These are phyloP conservation scores for Abramis brama DNA, from an alignment of 2,113 vertebrate species.

Conservation along the genomic window DNA sequence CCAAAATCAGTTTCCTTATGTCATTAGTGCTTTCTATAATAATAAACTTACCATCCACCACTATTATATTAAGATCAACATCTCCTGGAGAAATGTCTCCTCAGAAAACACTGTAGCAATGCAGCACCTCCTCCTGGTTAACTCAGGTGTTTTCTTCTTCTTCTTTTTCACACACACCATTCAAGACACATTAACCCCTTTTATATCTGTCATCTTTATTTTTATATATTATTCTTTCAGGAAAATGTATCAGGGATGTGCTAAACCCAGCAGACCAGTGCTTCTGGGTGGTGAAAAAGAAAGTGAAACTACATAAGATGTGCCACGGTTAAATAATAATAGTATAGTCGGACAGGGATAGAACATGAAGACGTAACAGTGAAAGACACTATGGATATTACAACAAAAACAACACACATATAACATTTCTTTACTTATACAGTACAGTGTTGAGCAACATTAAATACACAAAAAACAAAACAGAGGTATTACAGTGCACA, in stretches of 20 bases:
- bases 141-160: not conserved
- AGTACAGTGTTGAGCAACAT: slow-evolving; percentile 27
- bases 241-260: not conserved
- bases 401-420: not conserved
- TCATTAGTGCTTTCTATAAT: slow-evolving; percentile 3
- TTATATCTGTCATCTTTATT: not conserved
- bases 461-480: slow-evolving; percentile 6
- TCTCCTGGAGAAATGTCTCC: slow-evolving; percentile 6
- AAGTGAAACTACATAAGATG: not conserved
- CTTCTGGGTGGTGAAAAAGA: not conserved
- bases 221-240: not conserved
- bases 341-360: not conserved
- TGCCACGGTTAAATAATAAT: not conserved
- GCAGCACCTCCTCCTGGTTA: slow-evolving; percentile 35
- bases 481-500: not conserved
- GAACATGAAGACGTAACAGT: not conserved
- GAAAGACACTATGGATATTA: not conserved
- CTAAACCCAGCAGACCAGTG: not conserved
- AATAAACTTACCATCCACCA: slow-evolving; percentile 13
- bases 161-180: not conserved
- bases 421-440: not conserved
- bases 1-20: slow-evolving; percentile 14
- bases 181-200: not conserved
- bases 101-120: not conserved
- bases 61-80: not conserved